Base-by-base conservation (phyloP, 2,888 invertebrate genomes). In the Lottia gigantea region DNA sequence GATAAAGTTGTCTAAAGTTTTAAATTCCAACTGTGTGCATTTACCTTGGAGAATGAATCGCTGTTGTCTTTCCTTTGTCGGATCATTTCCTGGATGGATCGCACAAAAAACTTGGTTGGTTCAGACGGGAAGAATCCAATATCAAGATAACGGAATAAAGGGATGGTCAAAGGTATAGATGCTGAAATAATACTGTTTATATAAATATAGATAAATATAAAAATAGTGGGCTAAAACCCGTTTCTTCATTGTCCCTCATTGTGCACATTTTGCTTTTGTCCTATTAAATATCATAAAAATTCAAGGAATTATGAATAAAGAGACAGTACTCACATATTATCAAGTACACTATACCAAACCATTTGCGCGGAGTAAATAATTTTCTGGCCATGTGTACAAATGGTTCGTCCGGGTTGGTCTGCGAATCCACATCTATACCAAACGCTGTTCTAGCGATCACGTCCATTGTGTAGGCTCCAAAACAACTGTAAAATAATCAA, bases 381-480 rank as follows among this genome's bases (percentile, higher is more conserved):
- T 67, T 64, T 46, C 71, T 67, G 6, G 76, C 70, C 45, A 79
- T 71, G 23, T 66, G 71, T 12, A 80, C 73, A 63, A 81, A 78
- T 11, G 76, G 71, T 62, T 75, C 71, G 14, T 80, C 74, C 12
- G 73, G 75, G 19, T 76, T 66, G 46, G 71, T 77, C 74, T 78
- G 76, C 0, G 79, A 76, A 46, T 79, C 75, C 15, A 77, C 73
- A 11, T 81, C 75, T 12, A 81, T 67, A 45, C 81, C 79, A 74
- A 81, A 81, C 0, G 79, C 81, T 45, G 78, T 77, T 1, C 75
- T 70, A 12, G 77, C 73, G 25, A 81, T 80, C 0, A 74, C 74
- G 62, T 81, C 81, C 76, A 81, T 76, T 0, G 80, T 77, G 67
- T 75, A 81, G 15, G 75, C 77, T 19, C 76, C 73, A 47, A 77